phyloP scores from a whole-genome alignment of 2,888 invertebrate species.

The Norana najaformis region DNA sequence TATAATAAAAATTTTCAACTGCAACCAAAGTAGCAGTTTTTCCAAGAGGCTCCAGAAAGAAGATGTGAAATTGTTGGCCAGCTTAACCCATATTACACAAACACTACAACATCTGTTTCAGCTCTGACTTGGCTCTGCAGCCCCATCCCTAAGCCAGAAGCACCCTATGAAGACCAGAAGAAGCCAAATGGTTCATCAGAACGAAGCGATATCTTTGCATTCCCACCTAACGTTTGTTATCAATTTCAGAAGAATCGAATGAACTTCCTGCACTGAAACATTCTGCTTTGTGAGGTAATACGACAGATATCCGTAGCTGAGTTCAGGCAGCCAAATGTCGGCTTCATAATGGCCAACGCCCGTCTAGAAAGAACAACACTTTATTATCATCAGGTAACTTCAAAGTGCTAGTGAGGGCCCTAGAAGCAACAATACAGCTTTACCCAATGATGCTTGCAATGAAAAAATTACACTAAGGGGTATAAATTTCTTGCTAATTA shows the following conservation, averaged over 20 bases:
- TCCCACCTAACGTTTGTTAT: neutral
- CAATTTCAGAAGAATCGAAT: neutral
- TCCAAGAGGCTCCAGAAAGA: too few relatives aligned
- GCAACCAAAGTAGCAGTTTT: too few relatives aligned
- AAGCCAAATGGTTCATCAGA: neutral
- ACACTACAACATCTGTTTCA: neutral
- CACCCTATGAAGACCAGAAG: neutral
- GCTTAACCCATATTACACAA: too few relatives aligned
- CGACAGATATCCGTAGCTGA: neutral
- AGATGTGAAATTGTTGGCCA: too few relatives aligned
- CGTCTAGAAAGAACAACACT: neutral
- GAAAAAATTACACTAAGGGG: too few relatives aligned
- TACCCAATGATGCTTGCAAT: too few relatives aligned
- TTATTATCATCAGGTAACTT: too few relatives aligned
- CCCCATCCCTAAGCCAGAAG: too few relatives aligned
- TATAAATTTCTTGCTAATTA: too few relatives aligned
- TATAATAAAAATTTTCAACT: too few relatives aligned
- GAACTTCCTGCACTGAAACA: constrained; percentile 10
- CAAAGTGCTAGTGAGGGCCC: too few relatives aligned
- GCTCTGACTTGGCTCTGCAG: neutral
- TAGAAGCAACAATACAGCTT: too few relatives aligned
- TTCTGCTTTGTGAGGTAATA: neutral
- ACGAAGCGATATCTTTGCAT: neutral
- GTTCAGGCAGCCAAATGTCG: neutral
- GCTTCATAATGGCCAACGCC: neutral